phyloP scores from a whole-genome alignment of 2,888 invertebrate genomes.

The Netelia inedita region DNA sequence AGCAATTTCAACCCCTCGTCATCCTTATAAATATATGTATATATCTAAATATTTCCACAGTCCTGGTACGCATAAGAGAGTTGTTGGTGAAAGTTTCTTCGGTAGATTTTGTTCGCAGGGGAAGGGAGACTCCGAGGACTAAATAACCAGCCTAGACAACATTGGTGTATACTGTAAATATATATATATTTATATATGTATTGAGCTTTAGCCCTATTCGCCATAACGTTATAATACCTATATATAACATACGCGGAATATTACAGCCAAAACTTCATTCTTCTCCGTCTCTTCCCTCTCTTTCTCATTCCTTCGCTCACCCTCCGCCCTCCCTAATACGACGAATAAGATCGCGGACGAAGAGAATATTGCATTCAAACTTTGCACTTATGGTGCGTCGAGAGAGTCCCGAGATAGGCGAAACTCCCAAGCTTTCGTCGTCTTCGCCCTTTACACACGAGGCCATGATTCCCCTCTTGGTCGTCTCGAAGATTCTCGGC shows the following conservation, averaged over 20 bases:
- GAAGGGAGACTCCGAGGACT: not conserved
- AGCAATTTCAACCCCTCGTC: slow-evolving; percentile 29
- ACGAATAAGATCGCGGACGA: slow-evolving; percentile 63
- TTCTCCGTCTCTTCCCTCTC: not conserved
- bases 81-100: slow-evolving; percentile 23
- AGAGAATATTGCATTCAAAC: slow-evolving; percentile 67
- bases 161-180: not conserved
- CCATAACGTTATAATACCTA: not conserved
- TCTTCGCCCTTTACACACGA: slow-evolving; percentile 31
- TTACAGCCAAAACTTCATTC: not conserved
- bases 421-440: slow-evolving; percentile 44
- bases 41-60: not conserved
- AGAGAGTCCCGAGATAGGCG: slow-evolving; percentile 40
- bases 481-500: slow-evolving; percentile 46
- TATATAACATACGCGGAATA: not conserved
- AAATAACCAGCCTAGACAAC: slow-evolving; percentile 4
- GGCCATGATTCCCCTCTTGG: not conserved
- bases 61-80: not conserved
- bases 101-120: slow-evolving; percentile 3
- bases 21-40: slow-evolving; percentile 1
- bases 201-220: not conserved
- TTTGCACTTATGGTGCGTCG: slow-evolving; percentile 70
- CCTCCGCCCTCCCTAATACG: slow-evolving; percentile 41
- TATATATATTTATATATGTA: not conserved
- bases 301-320: slow-evolving; percentile 15